These are phyloP conservation scores for Antrozous pallidus DNA, from an alignment of 2,797 vertebrate genomes.

Conservation along the genomic window DNA sequence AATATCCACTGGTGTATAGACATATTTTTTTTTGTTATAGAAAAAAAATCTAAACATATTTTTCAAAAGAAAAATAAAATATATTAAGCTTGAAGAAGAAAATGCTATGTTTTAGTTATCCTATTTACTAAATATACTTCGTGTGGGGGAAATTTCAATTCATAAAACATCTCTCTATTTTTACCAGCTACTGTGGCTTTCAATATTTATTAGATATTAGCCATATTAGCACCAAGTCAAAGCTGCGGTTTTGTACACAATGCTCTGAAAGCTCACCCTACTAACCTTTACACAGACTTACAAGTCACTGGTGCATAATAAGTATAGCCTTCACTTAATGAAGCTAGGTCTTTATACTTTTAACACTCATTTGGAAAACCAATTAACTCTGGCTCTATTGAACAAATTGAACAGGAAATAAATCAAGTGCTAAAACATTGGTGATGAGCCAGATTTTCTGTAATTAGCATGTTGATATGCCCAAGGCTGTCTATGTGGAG, in stretches of 20 bases:
- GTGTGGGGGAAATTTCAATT: not conserved
- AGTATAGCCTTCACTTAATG: constrained; percentile 87
- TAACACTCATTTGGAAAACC: constrained; percentile 93
- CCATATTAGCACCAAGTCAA: constrained; percentile 67
- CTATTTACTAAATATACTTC: constrained; percentile 18
- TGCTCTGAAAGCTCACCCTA: constrained; percentile 74
- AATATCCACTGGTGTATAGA: not conserved
- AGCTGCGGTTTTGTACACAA: constrained; percentile 72
- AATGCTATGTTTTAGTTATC: not conserved
- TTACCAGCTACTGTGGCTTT: constrained; percentile 41
- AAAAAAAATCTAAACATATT: not conserved
- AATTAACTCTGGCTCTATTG: constrained; percentile 92
- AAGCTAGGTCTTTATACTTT: constrained; percentile 88
- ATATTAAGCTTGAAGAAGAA: not conserved
- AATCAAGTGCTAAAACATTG: constrained; percentile 95
- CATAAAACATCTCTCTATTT: not conserved
- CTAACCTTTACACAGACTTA: constrained; percentile 84
- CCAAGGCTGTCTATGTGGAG: constrained; percentile 86
- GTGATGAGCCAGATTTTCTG: constrained; percentile 88
- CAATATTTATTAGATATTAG: constrained; percentile 68
- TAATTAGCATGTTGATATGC: constrained; percentile 92
- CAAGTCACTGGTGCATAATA: constrained; percentile 82
- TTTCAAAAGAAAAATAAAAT: constrained; percentile 48
- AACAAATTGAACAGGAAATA: constrained; percentile 90
- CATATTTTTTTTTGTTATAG: not conserved